Conservation (phyloP, 1,140 invertebrate species). For the Microplitis demolitor region DNA sequence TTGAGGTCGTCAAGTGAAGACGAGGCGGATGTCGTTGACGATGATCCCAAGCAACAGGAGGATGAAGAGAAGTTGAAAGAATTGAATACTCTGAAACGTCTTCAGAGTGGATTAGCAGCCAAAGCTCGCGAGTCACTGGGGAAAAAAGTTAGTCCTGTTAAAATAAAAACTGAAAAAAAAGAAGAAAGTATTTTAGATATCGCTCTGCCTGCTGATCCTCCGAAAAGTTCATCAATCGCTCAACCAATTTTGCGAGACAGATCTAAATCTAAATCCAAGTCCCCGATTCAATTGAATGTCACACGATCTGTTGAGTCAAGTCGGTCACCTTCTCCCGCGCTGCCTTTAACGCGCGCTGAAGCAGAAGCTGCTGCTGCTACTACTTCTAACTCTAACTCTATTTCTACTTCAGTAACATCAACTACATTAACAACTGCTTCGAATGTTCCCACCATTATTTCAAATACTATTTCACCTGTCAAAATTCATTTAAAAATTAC, state of each 20-base stretch:
- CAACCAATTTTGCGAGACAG: conserved; percentile 23
- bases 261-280: conserved; percentile 12
- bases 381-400: background rate
- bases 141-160: conserved; percentile 51
- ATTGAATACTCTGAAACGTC: conserved; percentile 66
- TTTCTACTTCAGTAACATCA: background rate
- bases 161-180: conserved; percentile 43
- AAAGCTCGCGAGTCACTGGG: conserved; percentile 64
- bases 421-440: background rate
- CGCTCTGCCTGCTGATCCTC: conserved; percentile 43
- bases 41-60: conserved; percentile 59
- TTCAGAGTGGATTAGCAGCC: conserved; percentile 68
- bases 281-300: conserved; percentile 1
- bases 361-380: background rate
- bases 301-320: conserved; percentile 24
- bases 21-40: conserved; percentile 64
- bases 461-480: background rate
- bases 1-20: conserved; percentile 68
- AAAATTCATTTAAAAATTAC: background rate
- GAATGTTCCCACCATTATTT: too few relatives aligned
- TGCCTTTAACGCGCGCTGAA: conserved; percentile 31
- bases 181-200: conserved; percentile 45
- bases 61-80: conserved; percentile 63
- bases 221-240: conserved; percentile 14
- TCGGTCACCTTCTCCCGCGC: conserved; percentile 32